Evolutionary conservation across 2,113 vertebrate species (phyloP).

Genomic region (Aegotheles bennettii): DNA sequence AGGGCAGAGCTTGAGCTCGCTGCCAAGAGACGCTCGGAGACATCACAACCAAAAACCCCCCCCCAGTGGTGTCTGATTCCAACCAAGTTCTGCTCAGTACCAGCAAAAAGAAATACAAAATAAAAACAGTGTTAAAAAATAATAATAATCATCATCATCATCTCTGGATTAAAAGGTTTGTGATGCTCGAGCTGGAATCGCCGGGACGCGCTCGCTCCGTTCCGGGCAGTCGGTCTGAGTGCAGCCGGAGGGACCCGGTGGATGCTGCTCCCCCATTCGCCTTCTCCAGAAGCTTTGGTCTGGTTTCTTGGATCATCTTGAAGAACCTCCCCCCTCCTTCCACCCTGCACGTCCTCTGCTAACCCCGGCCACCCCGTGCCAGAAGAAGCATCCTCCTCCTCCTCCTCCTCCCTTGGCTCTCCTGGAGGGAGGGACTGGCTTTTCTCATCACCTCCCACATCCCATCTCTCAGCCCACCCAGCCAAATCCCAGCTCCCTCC

Average conservation of each 20-base stretch:
- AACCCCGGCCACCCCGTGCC: too few species aligned
- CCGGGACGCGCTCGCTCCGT: not conserved
- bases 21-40: not conserved
- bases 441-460: not conserved
- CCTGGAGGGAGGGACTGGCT: not conserved
- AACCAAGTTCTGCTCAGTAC: not conserved
- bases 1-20: too few species aligned
- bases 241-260: not conserved
- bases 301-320: not conserved
- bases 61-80: not conserved
- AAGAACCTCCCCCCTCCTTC: not conserved
- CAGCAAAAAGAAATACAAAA: not conserved
- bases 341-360: not conserved
- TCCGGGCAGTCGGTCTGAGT: not conserved
- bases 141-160: not conserved
- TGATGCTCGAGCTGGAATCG: not conserved
- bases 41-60: too few species aligned
- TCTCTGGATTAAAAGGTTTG: not conserved
- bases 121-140: not conserved
- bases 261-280: not conserved
- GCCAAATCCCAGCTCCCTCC: not conserved
- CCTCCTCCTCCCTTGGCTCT: not conserved
- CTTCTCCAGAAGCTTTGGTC: conserved; percentile 41
- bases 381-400: not conserved
- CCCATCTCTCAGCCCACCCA: not conserved